Evolutionary conservation across 1,140 invertebrate species (phyloP).

Genomic region (Eulimnadia texana): DNA sequence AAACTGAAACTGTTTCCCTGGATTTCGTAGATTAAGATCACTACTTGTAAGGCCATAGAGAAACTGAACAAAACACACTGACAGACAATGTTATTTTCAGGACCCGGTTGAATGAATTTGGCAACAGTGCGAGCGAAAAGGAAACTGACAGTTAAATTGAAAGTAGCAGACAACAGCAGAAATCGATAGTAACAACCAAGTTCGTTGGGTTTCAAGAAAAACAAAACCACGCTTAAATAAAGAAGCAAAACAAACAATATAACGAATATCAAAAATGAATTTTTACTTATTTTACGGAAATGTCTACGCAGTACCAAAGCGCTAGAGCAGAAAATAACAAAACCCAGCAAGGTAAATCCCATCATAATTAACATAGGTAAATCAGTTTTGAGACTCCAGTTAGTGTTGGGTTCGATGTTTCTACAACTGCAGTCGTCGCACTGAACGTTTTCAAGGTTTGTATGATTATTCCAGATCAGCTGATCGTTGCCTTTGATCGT

Average conservation of each 20-base stretch:
- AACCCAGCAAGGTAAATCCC: neutral
- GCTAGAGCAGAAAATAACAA: neutral
- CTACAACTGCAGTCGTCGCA: neutral
- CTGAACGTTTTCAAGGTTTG: neutral
- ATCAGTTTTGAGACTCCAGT: neutral
- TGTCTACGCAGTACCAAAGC: neutral
- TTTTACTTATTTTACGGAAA: neutral
- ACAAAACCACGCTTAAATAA: neutral
- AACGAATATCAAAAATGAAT: neutral
- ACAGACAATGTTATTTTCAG: neutral
- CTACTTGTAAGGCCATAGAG: neutral
- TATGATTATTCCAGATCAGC: neutral
- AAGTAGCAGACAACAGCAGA: neutral
- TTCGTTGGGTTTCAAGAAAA: neutral
- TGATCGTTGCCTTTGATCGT: neutral
- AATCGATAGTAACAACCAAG: neutral
- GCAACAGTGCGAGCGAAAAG: neutral
- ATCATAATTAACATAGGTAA: neutral
- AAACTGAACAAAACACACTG: neutral
- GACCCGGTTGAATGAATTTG: neutral
- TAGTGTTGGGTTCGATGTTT: neutral
- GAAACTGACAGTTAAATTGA: neutral
- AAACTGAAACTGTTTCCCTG: neutral
- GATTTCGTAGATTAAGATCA: neutral
- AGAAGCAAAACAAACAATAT: neutral